phyloP scores from a whole-genome alignment of 2,797 vertebrate genomes.

The Podargus strigoides region DNA sequence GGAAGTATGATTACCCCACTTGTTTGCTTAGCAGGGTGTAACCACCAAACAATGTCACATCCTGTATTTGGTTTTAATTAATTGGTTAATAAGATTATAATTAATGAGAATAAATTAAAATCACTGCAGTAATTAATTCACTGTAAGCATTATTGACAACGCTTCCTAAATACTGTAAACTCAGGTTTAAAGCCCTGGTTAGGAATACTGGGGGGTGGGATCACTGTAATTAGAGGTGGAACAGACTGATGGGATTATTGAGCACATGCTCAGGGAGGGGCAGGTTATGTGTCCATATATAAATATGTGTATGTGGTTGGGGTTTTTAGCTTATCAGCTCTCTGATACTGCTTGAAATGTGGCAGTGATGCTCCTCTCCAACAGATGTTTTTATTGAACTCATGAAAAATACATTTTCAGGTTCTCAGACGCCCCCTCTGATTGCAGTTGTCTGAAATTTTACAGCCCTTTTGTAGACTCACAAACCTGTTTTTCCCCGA shows the following conservation, averaged over 20 bases:
- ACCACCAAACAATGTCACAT: not conserved
- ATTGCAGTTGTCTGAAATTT: not conserved
- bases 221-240: not conserved
- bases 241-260: not conserved
- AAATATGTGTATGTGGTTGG: not conserved
- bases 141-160: slow-evolving; percentile 69
- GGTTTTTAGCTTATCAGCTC: not conserved
- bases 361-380: not conserved
- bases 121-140: slow-evolving; percentile 70
- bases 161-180: slow-evolving; percentile 54
- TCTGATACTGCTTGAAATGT: not conserved
- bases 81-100: slow-evolving; percentile 74
- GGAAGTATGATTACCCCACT: not conserved
- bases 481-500: fast-evolving
- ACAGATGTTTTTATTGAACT: not conserved
- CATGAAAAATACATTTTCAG: not conserved
- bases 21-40: slow-evolving; percentile 35
- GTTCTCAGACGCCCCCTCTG: not conserved
- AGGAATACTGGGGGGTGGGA: not conserved
- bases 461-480: not conserved
- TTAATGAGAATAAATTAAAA: slow-evolving; percentile 78
- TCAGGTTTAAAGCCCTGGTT: not conserved
- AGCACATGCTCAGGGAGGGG: not conserved
- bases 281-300: not conserved
- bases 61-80: slow-evolving; percentile 68